Base-by-base conservation (phyloP, 2,888 invertebrate genomes). In the Latrodectus elegans region DNA sequence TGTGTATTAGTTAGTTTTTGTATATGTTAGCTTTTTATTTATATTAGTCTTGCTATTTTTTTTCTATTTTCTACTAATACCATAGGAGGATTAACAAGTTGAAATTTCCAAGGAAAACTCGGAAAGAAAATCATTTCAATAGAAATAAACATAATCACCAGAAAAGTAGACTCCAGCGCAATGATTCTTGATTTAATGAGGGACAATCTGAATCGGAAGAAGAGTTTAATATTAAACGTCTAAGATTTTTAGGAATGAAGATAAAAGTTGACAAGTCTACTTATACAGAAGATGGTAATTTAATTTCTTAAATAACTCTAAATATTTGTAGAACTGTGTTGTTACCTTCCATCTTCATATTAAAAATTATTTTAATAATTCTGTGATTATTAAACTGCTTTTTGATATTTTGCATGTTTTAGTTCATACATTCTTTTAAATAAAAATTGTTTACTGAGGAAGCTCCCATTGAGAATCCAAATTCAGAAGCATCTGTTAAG, bases 201-300 rank as follows among this genome's bases (percentile, higher is more conserved):
- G 8, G 8, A 12, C 17, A 68, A 9, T 12, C n/a, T 49, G 55
- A 81, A n/a, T 82, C 82, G 9, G 87, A 88, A 49, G 80, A 65
- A 26, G 87, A 82, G 9, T 70, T 72, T 15, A 65, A 74, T 52
- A 88, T 78, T 38, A 73, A 73, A 38, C 70, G 83, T 38, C 64
- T 14, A 12, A 78, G 38, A 26, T 88, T 88, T 79, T 9, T 8
- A 8, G 87, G 87, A 49, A 67, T 82, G 26, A 52, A 26, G 12
- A 68, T 12, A 8, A 8, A 17, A 17, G 12, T 26, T 68, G 67
- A 70, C 22, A 22, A 22, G 17, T 51, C 53, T 73, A 53, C 52
- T 51, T 17, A 73, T 49, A n/a, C 11, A 52, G 52, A 73, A 73
- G 22, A 15, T 52, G 53, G 73, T 38, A 38, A 60, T 75, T 49